Conservation (phyloP, 2,888 invertebrate genomes). For the Thera obeliscata region DNA sequence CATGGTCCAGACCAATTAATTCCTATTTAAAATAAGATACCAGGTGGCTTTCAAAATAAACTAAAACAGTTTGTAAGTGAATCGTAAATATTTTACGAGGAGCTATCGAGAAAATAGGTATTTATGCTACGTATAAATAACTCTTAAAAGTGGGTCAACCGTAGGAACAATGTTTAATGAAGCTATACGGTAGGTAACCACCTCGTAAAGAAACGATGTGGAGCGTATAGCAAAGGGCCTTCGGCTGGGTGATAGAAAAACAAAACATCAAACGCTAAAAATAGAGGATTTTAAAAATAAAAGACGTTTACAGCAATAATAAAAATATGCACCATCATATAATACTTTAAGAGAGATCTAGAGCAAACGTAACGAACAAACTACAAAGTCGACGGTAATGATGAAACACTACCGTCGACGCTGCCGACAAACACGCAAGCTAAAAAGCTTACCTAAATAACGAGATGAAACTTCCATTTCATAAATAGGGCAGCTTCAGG, state of each 20-base stretch:
- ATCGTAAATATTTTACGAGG: conserved; percentile 50
- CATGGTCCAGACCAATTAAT: too few species aligned
- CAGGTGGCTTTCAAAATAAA: conserved; percentile 33
- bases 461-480: too few species aligned
- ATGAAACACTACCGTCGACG: too few species aligned
- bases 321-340: too few species aligned
- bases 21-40: conserved; percentile 8
- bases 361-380: not conserved
- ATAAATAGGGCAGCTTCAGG: conserved; percentile 3
- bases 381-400: not conserved
- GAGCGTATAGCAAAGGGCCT: conserved; percentile 34
- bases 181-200: conserved; percentile 44
- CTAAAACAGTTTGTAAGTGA: conserved; percentile 27
- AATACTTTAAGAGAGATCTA: too few species aligned
- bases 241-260: conserved; percentile 25
- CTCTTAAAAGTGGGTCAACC: conserved; percentile 62
- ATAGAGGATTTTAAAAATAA: too few species aligned
- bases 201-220: conserved; percentile 52
- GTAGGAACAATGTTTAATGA: conserved; percentile 56
- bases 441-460: too few species aligned
- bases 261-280: not conserved
- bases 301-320: too few species aligned
- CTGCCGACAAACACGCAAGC: too few species aligned
- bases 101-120: conserved; percentile 45
- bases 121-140: conserved; percentile 51